These are phyloP conservation scores for Cerceris ruficornis DNA, from an alignment of 2,888 invertebrate genomes.

Conservation along the genomic window DNA sequence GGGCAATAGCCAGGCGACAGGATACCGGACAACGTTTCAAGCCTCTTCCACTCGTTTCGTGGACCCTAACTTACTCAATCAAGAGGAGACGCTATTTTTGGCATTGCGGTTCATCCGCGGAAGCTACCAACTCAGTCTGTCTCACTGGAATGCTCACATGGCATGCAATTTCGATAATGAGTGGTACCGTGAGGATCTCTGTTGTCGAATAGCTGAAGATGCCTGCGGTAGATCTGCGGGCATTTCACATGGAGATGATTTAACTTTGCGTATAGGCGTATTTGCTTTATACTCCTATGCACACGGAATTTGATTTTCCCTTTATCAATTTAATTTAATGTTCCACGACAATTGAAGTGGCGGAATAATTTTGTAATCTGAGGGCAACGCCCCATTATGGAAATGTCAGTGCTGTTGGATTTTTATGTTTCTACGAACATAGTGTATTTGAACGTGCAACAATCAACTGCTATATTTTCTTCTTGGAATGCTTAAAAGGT, in stretches of 20 bases:
- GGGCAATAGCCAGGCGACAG: not conserved
- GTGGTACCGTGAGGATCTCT: slow-evolving; percentile 10
- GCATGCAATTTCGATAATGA: slow-evolving; percentile 1
- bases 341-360: not conserved
- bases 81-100: too few relatives aligned
- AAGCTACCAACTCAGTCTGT: too few relatives aligned
- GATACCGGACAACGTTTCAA: not conserved
- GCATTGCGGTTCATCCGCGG: too few relatives aligned
- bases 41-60: not conserved
- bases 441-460: too few relatives aligned
- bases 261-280: not conserved
- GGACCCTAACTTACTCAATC: too few relatives aligned
- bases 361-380: not conserved
- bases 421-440: not conserved
- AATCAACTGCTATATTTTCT: too few relatives aligned
- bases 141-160: not conserved
- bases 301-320: not conserved
- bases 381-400: not conserved
- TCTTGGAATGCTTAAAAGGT: too few relatives aligned
- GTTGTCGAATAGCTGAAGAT: slow-evolving; percentile 1
- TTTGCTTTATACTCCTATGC: not conserved
- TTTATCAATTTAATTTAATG: too few relatives aligned
- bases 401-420: not conserved
- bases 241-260: slow-evolving; percentile 2
- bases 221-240: slow-evolving; percentile 1